Conservation (phyloP, 2,797 vertebrate genomes). For the Molossus alvarezi region DNA sequence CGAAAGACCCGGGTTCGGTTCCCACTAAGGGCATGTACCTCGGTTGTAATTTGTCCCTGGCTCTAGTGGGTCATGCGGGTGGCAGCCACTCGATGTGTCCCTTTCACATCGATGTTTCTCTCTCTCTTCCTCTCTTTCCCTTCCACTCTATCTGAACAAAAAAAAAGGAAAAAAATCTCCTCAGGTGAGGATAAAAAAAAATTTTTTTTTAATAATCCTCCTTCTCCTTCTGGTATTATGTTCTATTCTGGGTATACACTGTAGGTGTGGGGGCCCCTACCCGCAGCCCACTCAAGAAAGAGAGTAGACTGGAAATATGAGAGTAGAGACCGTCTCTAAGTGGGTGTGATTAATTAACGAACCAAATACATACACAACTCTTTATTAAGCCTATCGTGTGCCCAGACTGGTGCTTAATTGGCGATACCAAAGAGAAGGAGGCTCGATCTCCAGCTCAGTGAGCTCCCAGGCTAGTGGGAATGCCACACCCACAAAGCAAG, state of each 20-base stretch:
- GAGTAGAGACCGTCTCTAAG: background rate
- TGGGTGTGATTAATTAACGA: background rate
- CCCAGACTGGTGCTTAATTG: background rate
- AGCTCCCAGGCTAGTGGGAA: background rate
- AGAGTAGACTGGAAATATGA: background rate
- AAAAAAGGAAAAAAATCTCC: too few species aligned
- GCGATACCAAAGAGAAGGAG: background rate
- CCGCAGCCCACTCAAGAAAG: background rate
- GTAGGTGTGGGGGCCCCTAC: too few species aligned
- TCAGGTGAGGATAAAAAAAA: too few species aligned
- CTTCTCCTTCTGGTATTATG: background rate
- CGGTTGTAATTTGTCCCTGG: too few species aligned
- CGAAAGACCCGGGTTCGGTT: too few species aligned
- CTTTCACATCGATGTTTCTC: too few species aligned
- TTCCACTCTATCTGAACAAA: too few species aligned
- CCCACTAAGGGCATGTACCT: too few species aligned
- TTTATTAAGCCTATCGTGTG: background rate
- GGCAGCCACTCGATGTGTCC: too few species aligned
- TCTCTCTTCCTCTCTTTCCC: too few species aligned
- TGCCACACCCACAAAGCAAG: background rate
- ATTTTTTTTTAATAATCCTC: background rate
- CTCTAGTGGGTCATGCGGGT: too few species aligned
- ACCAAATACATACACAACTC: background rate
- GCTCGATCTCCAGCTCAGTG: background rate
- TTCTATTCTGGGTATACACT: background rate